A percentile compares a stretch with the other conserved stretches of the same genome.
phyloP scores from a whole-genome alignment of 2,113 vertebrate species.

The Eonycteris spelaea region DNA sequence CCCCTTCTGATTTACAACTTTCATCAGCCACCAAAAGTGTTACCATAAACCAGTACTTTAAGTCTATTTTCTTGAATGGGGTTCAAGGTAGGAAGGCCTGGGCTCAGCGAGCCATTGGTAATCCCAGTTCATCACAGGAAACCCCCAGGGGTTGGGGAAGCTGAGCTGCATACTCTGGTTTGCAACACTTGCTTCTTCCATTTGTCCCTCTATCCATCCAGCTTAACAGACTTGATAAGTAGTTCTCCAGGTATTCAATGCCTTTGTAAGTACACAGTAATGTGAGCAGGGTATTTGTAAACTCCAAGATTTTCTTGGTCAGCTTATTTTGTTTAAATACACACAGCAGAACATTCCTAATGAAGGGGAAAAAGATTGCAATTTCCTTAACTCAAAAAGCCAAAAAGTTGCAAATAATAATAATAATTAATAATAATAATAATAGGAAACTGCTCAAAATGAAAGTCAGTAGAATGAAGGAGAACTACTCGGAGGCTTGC shows the following conservation, averaged over 20 bases:
- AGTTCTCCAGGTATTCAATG: not conserved
- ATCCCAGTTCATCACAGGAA: not conserved
- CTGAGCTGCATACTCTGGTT: not conserved
- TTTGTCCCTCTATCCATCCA: not conserved
- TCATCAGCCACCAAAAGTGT: not conserved
- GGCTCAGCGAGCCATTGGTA: not conserved
- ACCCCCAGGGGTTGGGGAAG: not conserved
- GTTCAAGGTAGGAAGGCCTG: not conserved
- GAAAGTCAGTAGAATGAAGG: constrained; percentile 62
- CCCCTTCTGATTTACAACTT: not conserved
- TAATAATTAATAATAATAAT: not conserved
- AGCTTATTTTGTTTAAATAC: constrained; percentile 57
- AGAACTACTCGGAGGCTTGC: constrained; percentile 57
- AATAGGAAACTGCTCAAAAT: constrained; percentile 33
- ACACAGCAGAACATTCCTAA: constrained; percentile 28
- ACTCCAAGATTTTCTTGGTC: constrained; percentile 40
- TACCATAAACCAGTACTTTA: not conserved
- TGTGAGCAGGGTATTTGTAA: not conserved
- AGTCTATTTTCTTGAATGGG: not conserved
- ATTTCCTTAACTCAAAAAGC: constrained; percentile 54
- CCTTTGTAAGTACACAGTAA: not conserved
- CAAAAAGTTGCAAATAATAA: not conserved
- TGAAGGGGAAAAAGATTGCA: not conserved
- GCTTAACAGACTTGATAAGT: not conserved
- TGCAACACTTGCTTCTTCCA: not conserved